Evolutionary conservation across 2,888 invertebrate genomes (phyloP), one percentile per base, ranked within the genome.

Genomic region (Aspidiotus destructor): DNA sequence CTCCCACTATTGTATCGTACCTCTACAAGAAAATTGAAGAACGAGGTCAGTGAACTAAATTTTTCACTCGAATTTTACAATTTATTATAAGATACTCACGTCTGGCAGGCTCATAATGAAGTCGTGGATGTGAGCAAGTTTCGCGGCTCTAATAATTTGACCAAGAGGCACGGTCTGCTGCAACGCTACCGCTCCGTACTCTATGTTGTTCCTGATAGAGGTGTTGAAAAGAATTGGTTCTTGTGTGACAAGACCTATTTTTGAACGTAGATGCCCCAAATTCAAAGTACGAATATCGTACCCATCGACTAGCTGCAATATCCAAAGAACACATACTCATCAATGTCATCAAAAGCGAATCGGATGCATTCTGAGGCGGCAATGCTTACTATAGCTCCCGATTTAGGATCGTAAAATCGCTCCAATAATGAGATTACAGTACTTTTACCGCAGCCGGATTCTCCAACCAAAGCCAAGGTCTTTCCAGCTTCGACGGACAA

Each of bases 391-490:
- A 90, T 83, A 53, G 79, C 75, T 10, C 92, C 92, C 7, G 77
- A 77, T 8, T 79, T 77, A 0, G 88, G 86, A 76, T 91, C 91
- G 76, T 95, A 94, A 76, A 91, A 71, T 17, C 71, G 77, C 15
- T 72, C 86, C 16, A 89, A 75, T 13, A 91, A 77, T 75, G 87
- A 86, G 28, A 89, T 82, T 70, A 86, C 82, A 0, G 90, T 90
- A 7, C 87, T 87, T 78, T 91, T 90, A 60, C 90, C 89, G 75
- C 86, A 87, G 1, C 89, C 89, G 57, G 86, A 87, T 55, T 84
- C 79, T 0, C 89, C 84, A 3, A 86, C 86, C 48, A 87, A 76
- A 0, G 90, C 91, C 8, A 90, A 85, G 0, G 88, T 88, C 76
- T 89, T 83, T 0, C 89, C 89, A 6, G 84, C 81, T 57, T 83